Evolutionary conservation across 2,797 vertebrate species (phyloP).

Genomic region (Tamandua tetradactyla): DNA sequence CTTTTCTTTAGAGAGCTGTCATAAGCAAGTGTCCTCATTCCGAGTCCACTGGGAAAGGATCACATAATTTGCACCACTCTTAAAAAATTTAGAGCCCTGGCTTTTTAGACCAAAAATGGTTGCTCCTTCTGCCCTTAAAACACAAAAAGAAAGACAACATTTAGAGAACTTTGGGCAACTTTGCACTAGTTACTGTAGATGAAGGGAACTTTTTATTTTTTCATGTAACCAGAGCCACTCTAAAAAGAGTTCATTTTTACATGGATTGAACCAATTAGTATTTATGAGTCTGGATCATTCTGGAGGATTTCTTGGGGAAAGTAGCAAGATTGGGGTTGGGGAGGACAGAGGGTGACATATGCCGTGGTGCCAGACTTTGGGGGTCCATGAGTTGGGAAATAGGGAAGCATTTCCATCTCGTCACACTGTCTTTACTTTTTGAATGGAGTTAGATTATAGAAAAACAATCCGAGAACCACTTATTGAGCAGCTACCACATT

Average conservation of each 20-base stretch:
- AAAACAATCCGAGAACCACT: neutral
- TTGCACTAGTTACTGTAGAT: neutral
- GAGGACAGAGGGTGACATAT: rapidly evolving
- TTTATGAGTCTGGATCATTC: neutral
- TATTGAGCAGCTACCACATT: neutral
- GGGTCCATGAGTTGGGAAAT: neutral
- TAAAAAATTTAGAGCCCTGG: neutral
- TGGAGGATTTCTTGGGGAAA: neutral
- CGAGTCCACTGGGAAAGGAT: neutral
- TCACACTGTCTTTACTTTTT: neutral
- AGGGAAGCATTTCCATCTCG: neutral
- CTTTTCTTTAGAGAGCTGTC: neutral
- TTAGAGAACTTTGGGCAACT: neutral
- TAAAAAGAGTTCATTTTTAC: neutral
- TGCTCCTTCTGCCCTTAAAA: neutral
- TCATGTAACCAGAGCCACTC: neutral
- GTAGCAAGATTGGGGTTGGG: neutral
- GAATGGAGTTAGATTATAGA: neutral
- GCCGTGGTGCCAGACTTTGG: neutral
- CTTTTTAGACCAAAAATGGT: neutral
- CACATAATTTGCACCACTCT: neutral
- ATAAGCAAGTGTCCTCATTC: rapidly evolving
- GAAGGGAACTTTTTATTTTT: neutral
- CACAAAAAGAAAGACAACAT: neutral
- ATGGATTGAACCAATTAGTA: neutral